phyloP scores from a whole-genome alignment of 2,113 vertebrate genomes.

The Dunckerocampus dactyliophorus region DNA sequence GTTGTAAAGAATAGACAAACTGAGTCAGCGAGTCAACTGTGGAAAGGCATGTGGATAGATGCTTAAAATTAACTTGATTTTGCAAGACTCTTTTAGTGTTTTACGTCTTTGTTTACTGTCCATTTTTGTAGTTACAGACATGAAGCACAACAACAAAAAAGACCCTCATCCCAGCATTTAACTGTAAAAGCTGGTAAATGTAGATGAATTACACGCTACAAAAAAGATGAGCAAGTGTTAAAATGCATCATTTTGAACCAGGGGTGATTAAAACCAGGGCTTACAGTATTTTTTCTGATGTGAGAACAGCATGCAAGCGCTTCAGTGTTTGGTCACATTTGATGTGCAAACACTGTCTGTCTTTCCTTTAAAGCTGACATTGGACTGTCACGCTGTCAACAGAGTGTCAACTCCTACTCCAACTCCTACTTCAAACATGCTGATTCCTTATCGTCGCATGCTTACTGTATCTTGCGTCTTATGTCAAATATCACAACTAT shows the following conservation, averaged over 20 bases:
- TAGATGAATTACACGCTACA: slow-evolving; percentile 1
- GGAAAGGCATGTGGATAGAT: neutral
- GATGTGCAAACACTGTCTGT: neutral
- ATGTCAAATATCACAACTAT: slow-evolving; percentile 21
- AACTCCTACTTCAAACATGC: slow-evolving; percentile 6
- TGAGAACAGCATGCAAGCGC: neutral
- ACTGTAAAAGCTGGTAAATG: neutral
- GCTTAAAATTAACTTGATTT: neutral
- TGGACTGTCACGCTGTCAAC: too few species aligned
- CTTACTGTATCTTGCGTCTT: neutral
- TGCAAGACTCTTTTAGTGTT: neutral
- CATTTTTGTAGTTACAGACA: too few species aligned
- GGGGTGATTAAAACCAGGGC: neutral
- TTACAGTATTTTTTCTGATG: neutral
- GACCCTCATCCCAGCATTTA: neutral
- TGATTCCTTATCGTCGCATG: slow-evolving; percentile 3
- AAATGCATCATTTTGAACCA: neutral
- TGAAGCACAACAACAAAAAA: neutral
- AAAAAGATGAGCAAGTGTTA: neutral
- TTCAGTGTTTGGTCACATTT: neutral
- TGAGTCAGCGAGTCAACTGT: neutral
- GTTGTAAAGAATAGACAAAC: neutral
- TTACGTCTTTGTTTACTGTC: neutral
- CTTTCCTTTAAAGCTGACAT: too few species aligned
- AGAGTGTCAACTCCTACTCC: neutral